Conservation (phyloP, 1,140 invertebrate genomes). For the Drosophila rhopaloa region DNA sequence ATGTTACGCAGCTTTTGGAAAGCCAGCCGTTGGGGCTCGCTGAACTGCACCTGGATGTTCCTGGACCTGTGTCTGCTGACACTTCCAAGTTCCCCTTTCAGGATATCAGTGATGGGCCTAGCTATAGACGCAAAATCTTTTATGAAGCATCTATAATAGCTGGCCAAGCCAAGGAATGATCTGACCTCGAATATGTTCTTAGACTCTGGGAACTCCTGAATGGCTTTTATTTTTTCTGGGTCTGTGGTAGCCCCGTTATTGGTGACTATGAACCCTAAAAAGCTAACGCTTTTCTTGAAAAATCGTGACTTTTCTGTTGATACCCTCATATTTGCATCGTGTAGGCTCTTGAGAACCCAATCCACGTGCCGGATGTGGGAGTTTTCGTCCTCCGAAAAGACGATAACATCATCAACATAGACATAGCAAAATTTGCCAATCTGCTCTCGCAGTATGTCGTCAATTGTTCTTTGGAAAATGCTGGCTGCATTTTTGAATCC, state of each 20-base stretch:
- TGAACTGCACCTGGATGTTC: conserved; percentile 2
- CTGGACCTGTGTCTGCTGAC: not conserved
- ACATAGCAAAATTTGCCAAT: conserved; percentile 5
- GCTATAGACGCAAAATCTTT: conserved; percentile 2
- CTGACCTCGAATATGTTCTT: not conserved
- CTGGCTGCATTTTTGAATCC: conserved; percentile 23
- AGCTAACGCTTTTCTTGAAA: not conserved
- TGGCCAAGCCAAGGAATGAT: not conserved
- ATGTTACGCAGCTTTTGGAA: not conserved
- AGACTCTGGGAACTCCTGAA: not conserved
- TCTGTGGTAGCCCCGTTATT: not conserved
- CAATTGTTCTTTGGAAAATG: conserved; percentile 35
- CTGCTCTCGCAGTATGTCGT: conserved; percentile 20
- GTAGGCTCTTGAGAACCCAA: conserved; percentile 26
- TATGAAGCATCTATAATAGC: not conserved
- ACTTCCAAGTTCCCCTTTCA: not conserved
- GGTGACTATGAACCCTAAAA: not conserved
- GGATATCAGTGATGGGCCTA: not conserved
- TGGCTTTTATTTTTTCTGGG: not conserved
- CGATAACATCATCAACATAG: conserved; percentile 14
- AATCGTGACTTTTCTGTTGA: no score
- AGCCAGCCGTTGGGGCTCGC: not conserved
- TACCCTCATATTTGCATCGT: conserved; percentile 38
- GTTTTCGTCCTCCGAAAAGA: conserved; percentile 3
- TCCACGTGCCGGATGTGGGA: conserved; percentile 10